These are phyloP conservation scores for Phacellophora camtschatica DNA, from an alignment of 30 jellyfish, hydroid and myxozoan genomes.

Conservation along the genomic window DNA sequence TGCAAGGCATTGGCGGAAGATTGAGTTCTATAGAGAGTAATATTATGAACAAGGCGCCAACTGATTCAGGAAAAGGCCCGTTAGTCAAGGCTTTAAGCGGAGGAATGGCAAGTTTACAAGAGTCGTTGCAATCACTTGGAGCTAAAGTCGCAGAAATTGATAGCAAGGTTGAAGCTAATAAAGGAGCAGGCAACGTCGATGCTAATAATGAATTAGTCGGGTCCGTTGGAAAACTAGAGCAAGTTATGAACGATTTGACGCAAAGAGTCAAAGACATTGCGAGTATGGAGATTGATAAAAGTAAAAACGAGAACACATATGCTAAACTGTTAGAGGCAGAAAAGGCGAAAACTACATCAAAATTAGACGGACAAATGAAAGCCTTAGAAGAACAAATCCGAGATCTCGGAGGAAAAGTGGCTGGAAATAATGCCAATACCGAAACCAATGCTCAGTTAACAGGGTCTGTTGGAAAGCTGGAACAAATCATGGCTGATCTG, in stretches of 20 bases:
- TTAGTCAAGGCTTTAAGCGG: constrained; percentile 41
- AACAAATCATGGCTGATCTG: constrained; percentile 34
- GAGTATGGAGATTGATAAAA: constrained; percentile 11
- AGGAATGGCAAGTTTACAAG: constrained; percentile 47
- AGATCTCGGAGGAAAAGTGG: constrained; percentile 22
- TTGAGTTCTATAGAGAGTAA: constrained; percentile 34
- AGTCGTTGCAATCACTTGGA: constrained; percentile 33
- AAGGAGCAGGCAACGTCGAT: constrained; percentile 14
- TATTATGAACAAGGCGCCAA: constrained; percentile 34
- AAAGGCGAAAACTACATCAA: not conserved
- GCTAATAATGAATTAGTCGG: constrained; percentile 44
- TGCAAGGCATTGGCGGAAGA: constrained; percentile 59
- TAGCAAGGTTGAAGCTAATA: constrained; percentile 33
- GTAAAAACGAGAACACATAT: not conserved
- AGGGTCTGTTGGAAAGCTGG: constrained; percentile 56
- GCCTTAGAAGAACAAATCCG: not conserved
- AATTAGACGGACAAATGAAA: not conserved
- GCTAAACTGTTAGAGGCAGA: constrained; percentile 21
- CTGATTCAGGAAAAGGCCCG: constrained; percentile 31
- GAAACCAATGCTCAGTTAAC: constrained; percentile 25
- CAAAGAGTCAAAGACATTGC: constrained; percentile 65
- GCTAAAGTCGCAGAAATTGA: constrained; percentile 53
- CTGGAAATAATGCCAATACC: not conserved
- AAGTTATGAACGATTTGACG: constrained; percentile 54
- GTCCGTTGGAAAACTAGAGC: constrained; percentile 65